Base-by-base conservation (phyloP, 2,888 invertebrate genomes). In the Microdon myrmicae region DNA sequence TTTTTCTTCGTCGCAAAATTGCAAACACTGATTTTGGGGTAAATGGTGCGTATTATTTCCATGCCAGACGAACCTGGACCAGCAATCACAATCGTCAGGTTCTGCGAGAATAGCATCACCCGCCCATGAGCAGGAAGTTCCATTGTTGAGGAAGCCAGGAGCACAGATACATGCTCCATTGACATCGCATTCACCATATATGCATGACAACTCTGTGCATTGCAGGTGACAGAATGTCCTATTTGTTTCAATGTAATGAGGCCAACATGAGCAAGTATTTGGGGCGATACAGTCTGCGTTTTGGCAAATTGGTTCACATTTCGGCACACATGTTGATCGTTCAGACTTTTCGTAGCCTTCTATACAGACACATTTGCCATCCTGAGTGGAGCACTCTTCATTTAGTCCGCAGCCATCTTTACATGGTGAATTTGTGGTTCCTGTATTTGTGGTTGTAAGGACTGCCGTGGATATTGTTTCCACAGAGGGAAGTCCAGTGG, bases 251-350 rank as follows among this genome's bases (percentile, higher is more conserved):
- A 77, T 74, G 70, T 74, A 76, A 9, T 76, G 76, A 1, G 71
- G 48, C 34, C 68, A 61, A 47, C 80, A 80, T 4, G 67, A 47
- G 53, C 81, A 78, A 3, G 31, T 37, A 10, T 72, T 48, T 12
- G 73, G 71, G 0, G 64, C 67, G 0, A 68, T 67, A 38, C 80
- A 81, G 2, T 71, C 72, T 0, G 70, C 70, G 35, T 74, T 19
- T 3, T 59, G 20, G 9, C 73, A 75, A 9, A 60, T 47, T 0
- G 71, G 71, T 1, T 68, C 68, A 45, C 74, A 73, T 3, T 66
- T 37, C 1, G 60, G 34, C 13, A 44, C 68, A 9, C 70, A 71
- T 4, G 22, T 17, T 4, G 53, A 37, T 20, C 68, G 70, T 2
- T 2, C n/a, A 10, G 35, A 8, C 1, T 41, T 34, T 4, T 45